Percentiles rank a stretch among this genome's conserved stretches.
Evolutionary conservation across 2,797 vertebrate genomes (phyloP).

Genomic region (Echiichthys vipera): DNA sequence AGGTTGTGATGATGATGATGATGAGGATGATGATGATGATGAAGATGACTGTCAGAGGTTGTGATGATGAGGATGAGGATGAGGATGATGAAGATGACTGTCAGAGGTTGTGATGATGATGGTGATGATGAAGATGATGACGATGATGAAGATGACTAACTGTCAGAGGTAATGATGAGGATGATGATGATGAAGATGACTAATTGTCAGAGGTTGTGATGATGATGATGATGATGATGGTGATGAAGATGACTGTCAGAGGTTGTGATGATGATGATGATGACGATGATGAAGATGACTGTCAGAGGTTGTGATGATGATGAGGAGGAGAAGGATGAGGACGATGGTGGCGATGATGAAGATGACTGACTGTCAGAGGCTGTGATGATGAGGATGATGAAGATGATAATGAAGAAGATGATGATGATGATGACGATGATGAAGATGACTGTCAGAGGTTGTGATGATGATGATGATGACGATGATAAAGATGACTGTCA

Average conservation of each 20-base stretch:
- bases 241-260: background rate
- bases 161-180: too few species aligned
- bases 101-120: background rate
- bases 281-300: background rate
- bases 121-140: background rate
- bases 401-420: background rate
- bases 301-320: too few species aligned
- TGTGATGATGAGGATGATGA: background rate
- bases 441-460: background rate
- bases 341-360: background rate
- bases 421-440: background rate
- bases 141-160: too few species aligned
- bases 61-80: background rate
- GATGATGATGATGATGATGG: background rate
- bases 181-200: too few species aligned
- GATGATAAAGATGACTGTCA: background rate
- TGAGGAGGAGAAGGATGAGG: background rate
- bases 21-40: background rate
- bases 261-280: background rate
- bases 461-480: background rate
- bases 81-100: background rate
- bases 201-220: background rate
- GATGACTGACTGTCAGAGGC: background rate
- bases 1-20: background rate
- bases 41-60: too few species aligned